A percentile compares a stretch with the other conserved stretches of the same genome.
These are phyloP conservation scores for Thamnophis sirtalis DNA, from an alignment of 2,113 vertebrate genomes.

Conservation along the genomic window DNA sequence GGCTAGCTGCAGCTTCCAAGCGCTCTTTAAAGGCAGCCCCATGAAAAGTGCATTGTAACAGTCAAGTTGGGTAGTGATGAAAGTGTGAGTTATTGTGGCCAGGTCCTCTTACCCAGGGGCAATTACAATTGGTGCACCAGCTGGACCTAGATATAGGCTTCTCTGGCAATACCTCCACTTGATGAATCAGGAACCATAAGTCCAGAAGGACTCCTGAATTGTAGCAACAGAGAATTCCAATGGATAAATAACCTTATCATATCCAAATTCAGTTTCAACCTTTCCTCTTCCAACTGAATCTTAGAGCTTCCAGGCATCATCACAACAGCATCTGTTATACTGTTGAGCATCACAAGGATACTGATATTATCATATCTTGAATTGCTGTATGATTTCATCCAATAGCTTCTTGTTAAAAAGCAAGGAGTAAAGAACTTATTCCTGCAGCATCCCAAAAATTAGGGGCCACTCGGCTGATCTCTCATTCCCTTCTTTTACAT, in stretches of 20 bases:
- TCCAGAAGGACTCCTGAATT: not conserved
- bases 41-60: not conserved
- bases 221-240: not conserved
- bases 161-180: not conserved
- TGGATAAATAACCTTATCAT: not conserved
- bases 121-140: not conserved
- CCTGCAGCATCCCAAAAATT: not conserved
- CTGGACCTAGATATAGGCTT: not conserved
- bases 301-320: not conserved
- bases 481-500: not conserved
- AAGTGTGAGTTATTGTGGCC: not conserved
- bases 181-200: not conserved
- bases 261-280: not conserved
- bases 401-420: not conserved
- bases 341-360: not conserved
- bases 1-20: not conserved
- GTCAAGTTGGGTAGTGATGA: not conserved
- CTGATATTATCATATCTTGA: not conserved
- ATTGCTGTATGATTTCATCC: not conserved
- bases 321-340: not conserved
- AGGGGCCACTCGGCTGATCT: not conserved
- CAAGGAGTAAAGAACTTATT: not conserved
- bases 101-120: not conserved
- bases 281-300: not conserved
- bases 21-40: not conserved